Evolutionary conservation across 1,140 invertebrate species (phyloP).

Genomic region (Bacillus rossius): DNA sequence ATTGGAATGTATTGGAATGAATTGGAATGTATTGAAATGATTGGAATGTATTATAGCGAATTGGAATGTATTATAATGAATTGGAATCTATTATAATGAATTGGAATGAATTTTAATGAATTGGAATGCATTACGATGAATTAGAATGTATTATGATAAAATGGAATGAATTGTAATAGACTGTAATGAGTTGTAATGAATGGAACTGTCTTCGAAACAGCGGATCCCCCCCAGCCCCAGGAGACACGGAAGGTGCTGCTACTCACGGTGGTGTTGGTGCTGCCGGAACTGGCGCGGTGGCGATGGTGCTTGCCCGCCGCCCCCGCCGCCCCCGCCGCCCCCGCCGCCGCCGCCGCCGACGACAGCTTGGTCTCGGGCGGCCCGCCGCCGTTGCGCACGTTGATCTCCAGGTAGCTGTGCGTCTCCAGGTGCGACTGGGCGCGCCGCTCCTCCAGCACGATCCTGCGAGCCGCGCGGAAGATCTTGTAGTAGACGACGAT

Average conservation of each 20-base stretch:
- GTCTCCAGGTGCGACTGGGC: constrained; percentile 77
- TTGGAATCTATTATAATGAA: too few relatives aligned
- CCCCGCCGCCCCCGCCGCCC: constrained; percentile 33
- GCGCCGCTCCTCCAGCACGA: constrained; percentile 78
- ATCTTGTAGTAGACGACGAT: constrained; percentile 88
- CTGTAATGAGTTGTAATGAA: too few relatives aligned
- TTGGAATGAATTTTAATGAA: too few relatives aligned
- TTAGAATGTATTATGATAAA: too few relatives aligned
- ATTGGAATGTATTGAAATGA: too few relatives aligned
- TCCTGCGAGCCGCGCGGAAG: constrained; percentile 74
- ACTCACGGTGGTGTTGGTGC: constrained; percentile 57
- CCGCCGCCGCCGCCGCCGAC: constrained; percentile 14
- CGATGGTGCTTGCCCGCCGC: constrained; percentile 40
- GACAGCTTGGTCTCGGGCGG: constrained; percentile 52
- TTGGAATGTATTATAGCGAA: too few relatives aligned
- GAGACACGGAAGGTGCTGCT: not conserved
- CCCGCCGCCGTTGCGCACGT: constrained; percentile 59
- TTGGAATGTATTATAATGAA: too few relatives aligned
- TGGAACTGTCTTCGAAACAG: too few relatives aligned
- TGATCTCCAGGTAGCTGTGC: constrained; percentile 62
- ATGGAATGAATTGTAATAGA: too few relatives aligned
- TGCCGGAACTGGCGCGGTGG: constrained; percentile 48
- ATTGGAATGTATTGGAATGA: too few relatives aligned
- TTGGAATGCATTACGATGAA: too few relatives aligned
- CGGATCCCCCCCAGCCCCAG: too few relatives aligned